Evolutionary conservation across 2,113 vertebrate genomes (phyloP).

Genomic region (Platysternon megacephalum): DNA sequence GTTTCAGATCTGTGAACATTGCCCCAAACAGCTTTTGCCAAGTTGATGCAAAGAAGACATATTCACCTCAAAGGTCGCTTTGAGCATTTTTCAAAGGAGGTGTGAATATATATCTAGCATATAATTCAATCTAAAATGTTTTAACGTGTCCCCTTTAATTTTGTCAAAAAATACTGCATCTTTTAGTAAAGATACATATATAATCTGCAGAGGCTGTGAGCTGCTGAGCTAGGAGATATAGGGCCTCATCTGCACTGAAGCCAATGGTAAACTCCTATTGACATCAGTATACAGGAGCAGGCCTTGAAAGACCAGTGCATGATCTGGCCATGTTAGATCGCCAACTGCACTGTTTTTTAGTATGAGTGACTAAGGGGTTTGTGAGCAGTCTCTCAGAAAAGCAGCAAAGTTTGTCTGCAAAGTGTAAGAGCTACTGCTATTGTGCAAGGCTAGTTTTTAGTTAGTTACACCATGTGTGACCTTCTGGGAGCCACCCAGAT

Average conservation of each 20-base stretch:
- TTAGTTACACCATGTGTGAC: too few species aligned
- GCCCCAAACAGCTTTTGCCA: constrained; percentile 23
- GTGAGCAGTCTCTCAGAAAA: neutral
- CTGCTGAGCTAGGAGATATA: neutral
- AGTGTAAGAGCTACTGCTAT: neutral
- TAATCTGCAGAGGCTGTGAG: neutral
- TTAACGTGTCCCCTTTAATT: neutral
- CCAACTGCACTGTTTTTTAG: neutral
- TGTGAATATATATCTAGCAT: neutral
- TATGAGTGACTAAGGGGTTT: neutral
- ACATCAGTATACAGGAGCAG: neutral
- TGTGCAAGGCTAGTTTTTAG: neutral
- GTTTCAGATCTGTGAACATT: neutral
- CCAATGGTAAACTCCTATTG: neutral
- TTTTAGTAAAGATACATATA: neutral
- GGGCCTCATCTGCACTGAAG: neutral
- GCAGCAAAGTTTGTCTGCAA: neutral
- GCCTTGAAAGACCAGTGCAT: accelerated
- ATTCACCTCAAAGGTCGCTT: neutral
- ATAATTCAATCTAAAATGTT: neutral
- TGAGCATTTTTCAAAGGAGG: neutral
- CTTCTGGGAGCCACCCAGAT: too few species aligned
- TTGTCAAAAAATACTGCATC: neutral
- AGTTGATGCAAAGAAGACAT: neutral
- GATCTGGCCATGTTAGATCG: neutral